phyloP scores from a whole-genome alignment of 2,113 vertebrate species.

The Puma concolor region DNA sequence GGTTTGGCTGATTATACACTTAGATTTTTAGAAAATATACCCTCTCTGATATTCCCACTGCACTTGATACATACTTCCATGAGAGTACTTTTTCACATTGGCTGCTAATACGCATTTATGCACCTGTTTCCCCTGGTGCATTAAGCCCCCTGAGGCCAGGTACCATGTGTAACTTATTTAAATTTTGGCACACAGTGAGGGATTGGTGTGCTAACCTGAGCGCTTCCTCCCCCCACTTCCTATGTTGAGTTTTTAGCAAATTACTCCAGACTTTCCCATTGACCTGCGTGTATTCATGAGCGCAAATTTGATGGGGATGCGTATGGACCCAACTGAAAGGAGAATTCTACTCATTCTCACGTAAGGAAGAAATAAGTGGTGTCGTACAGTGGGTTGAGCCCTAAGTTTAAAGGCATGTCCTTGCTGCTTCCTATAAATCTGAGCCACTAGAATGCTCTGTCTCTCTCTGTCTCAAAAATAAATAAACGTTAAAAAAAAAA shows the following conservation, averaged over 20 bases:
- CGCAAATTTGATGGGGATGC: background rate
- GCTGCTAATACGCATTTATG: background rate
- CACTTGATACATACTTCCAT: background rate
- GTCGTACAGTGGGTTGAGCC: background rate
- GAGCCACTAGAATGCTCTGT: background rate
- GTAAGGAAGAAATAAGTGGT: background rate
- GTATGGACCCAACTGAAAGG: background rate
- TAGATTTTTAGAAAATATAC: background rate
- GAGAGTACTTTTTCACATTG: background rate
- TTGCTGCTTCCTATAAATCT: background rate
- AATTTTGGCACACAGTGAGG: background rate
- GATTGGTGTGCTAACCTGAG: background rate
- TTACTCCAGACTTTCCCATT: constrained; percentile 14
- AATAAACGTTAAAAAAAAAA: too few relatives aligned
- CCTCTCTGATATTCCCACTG: background rate
- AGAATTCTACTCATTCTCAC: constrained; percentile 39
- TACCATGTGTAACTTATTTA: background rate
- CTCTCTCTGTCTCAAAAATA: too few relatives aligned
- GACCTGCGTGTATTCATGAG: constrained; percentile 20
- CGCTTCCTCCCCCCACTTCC: background rate
- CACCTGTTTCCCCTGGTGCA: background rate
- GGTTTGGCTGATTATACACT: background rate
- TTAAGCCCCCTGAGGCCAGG: background rate
- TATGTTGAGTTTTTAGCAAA: background rate
- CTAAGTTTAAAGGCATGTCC: background rate